Evolutionary conservation across 2,888 invertebrate genomes (phyloP).

Genomic region (Subacronicta megacephala): DNA sequence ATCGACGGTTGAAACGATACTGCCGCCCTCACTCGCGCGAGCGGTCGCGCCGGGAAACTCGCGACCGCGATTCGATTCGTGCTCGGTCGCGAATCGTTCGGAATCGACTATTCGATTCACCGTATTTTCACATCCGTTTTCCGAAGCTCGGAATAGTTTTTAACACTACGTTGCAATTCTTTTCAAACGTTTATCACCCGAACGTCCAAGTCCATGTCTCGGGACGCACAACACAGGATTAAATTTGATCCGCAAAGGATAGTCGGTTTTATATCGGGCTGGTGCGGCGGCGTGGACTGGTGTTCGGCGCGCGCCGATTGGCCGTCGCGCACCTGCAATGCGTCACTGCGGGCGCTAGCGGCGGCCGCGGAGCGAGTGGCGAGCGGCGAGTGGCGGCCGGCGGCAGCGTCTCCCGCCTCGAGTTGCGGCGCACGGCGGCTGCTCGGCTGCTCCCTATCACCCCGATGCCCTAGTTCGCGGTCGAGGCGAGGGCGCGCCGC

Average conservation of each 20-base stretch:
- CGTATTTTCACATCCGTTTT: constrained; percentile 84
- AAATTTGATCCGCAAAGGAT: constrained; percentile 91
- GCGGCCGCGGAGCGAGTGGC: constrained; percentile 67
- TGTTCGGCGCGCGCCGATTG: constrained; percentile 93
- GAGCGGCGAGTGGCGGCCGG: constrained; percentile 54
- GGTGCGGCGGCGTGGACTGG: constrained; percentile 94
- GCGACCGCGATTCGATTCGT: constrained; percentile 83
- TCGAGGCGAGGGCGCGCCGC: constrained; percentile 70
- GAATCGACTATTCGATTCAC: constrained; percentile 84
- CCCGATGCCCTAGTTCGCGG: constrained; percentile 77
- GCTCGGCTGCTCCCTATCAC: constrained; percentile 64
- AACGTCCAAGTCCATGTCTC: constrained; percentile 87
- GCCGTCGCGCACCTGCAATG: constrained; percentile 96
- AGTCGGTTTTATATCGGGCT: constrained; percentile 92
- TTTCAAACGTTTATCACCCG: constrained; percentile 75
- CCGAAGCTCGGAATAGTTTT: constrained; percentile 68
- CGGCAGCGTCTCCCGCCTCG: constrained; percentile 60
- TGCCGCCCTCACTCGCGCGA: constrained; percentile 90
- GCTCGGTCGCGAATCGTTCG: constrained; percentile 84
- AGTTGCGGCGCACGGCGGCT: constrained; percentile 63
- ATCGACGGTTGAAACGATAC: constrained; percentile 89
- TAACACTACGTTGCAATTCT: constrained; percentile 67
- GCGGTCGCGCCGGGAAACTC: constrained; percentile 86
- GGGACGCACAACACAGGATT: constrained; percentile 88
- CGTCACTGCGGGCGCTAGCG: constrained; percentile 91